phyloP scores from a whole-genome alignment of 2,888 invertebrate species.

The Hecatera dysodea region DNA sequence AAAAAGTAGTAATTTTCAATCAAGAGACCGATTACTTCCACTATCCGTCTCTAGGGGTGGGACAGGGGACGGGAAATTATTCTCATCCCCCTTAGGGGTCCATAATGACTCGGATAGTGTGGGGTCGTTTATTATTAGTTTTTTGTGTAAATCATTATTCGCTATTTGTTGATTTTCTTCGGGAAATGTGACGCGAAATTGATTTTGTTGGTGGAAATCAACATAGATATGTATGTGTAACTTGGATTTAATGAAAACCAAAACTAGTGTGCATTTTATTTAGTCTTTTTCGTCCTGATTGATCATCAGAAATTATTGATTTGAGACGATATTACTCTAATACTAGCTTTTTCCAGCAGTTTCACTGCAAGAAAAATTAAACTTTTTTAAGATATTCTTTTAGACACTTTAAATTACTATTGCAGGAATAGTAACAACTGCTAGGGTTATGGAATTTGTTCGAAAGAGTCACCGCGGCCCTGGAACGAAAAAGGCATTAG shows the following conservation, averaged over 20 bases:
- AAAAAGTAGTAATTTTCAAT: slow-evolving; percentile 76
- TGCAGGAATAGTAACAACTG: too few relatives aligned
- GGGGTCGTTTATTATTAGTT: slow-evolving; percentile 64
- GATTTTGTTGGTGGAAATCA: slow-evolving; percentile 22
- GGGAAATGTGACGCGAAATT: slow-evolving; percentile 16
- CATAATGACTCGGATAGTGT: slow-evolving; percentile 59
- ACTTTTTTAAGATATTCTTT: background rate
- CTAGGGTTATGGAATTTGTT: too few relatives aligned
- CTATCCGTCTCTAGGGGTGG: slow-evolving; percentile 58
- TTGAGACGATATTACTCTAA: too few relatives aligned
- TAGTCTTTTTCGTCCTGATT: background rate
- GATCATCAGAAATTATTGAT: too few relatives aligned
- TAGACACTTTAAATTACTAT: background rate
- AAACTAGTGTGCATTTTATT: background rate
- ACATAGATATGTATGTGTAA: background rate
- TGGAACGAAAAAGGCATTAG: too few relatives aligned
- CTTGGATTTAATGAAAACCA: slow-evolving; percentile 1
- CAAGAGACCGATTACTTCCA: slow-evolving; percentile 75
- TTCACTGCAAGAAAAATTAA: too few relatives aligned
- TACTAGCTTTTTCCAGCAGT: too few relatives aligned
- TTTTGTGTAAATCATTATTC: slow-evolving; percentile 57
- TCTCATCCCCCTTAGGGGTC: slow-evolving; percentile 57
- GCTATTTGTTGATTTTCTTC: slow-evolving; percentile 46
- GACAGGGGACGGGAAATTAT: slow-evolving; percentile 57
- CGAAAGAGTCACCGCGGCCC: too few relatives aligned